A percentile compares a stretch with the other conserved stretches of the same genome.
Evolutionary conservation across 2,888 invertebrate species (phyloP).

Genomic region (Germaria angustata): DNA sequence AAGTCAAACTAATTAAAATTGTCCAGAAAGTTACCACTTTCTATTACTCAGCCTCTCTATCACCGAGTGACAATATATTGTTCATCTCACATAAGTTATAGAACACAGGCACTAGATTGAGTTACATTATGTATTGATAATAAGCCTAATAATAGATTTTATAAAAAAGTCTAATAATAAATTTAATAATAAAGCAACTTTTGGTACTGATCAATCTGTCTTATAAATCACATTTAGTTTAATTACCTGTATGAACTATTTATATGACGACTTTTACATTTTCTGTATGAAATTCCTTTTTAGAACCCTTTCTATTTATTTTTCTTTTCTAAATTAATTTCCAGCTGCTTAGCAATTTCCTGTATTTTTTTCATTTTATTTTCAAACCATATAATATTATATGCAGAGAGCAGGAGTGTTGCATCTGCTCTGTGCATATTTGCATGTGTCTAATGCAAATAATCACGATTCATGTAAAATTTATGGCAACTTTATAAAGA

Average conservation of each 20-base stretch:
- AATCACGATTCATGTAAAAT: constrained; percentile 70
- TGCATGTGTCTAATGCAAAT: constrained; percentile 58
- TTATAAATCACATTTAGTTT: constrained; percentile 20
- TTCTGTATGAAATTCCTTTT: not conserved
- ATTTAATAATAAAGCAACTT: too few species aligned
- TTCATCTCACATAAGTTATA: too few species aligned
- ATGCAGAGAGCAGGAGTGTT: constrained; percentile 1
- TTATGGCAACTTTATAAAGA: constrained; percentile 76
- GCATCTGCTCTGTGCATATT: constrained; percentile 28
- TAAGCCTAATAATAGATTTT: too few species aligned
- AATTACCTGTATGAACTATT: not conserved
- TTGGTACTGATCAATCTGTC: too few species aligned
- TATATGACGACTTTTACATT: not conserved
- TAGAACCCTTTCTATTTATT: not conserved
- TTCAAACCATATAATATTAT: constrained; percentile 12
- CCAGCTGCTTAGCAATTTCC: constrained; percentile 62
- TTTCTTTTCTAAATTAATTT: constrained; percentile 23
- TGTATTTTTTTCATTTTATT: constrained; percentile 1
- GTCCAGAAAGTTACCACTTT: too few species aligned
- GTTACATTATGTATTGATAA: too few species aligned
- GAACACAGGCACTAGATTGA: too few species aligned
- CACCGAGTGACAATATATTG: too few species aligned
- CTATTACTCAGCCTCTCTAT: too few species aligned
- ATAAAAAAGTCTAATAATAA: too few species aligned
- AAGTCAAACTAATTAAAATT: too few species aligned